Conservation (phyloP, 2,888 invertebrate species). For the Callyntrura sp. region DNA sequence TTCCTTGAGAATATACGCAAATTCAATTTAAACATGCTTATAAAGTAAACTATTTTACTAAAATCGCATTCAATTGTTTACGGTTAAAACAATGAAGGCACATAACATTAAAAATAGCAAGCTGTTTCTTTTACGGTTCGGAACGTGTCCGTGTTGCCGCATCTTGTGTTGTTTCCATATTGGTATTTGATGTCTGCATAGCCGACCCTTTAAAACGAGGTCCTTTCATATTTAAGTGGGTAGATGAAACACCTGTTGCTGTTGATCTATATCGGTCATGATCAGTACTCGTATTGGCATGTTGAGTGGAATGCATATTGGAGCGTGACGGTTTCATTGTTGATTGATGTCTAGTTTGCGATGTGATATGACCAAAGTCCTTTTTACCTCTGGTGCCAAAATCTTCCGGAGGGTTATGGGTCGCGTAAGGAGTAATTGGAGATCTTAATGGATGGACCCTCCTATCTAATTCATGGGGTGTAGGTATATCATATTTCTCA, state of each 20-base stretch:
- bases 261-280: background rate
- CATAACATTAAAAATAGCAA: background rate
- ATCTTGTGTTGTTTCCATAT: too few species aligned
- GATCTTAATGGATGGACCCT: conserved; percentile 49
- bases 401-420: background rate
- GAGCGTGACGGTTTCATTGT: background rate
- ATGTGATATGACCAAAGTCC: background rate
- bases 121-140: background rate
- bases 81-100: background rate
- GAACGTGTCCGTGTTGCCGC: background rate
- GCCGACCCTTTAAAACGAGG: background rate
- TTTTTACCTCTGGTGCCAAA: background rate
- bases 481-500: conserved; percentile 43
- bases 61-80: background rate
- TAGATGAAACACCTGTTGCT: background rate
- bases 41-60: too few species aligned
- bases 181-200: too few species aligned
- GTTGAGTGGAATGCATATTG: background rate
- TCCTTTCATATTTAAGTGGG: background rate
- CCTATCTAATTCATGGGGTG: conserved; percentile 14
- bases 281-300: background rate
- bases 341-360: background rate
- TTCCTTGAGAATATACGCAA: background rate
- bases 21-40: too few species aligned
- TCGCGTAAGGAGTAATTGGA: conserved; percentile 35